These are phyloP conservation scores for Xestia rhomboidea DNA, from an alignment of 2,888 invertebrate genomes.

Conservation along the genomic window DNA sequence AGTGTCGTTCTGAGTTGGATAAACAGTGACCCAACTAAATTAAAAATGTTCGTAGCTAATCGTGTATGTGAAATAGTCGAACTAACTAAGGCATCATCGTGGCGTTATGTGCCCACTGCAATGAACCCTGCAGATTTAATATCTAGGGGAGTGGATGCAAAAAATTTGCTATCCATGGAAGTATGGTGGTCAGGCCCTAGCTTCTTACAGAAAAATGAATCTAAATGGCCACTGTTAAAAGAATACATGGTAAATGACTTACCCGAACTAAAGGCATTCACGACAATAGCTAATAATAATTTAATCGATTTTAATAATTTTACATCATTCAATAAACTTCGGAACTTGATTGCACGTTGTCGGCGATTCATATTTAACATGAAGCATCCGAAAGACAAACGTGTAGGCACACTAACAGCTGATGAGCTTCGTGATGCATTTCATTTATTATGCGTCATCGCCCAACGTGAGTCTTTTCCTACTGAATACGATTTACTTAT, in stretches of 20 bases:
- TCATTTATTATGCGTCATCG: no score
- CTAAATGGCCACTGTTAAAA: neutral
- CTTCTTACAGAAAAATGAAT: neutral
- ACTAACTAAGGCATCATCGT: slow-evolving; percentile 39
- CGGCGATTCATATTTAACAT: neutral
- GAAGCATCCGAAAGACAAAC: neutral
- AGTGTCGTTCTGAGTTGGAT: no score
- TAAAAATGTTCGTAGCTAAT: no score
- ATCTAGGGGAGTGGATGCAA: neutral
- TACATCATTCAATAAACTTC: neutral
- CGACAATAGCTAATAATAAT: neutral
- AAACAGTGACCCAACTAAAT: no score
- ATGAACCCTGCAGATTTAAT: neutral
- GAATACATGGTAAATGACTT: neutral
- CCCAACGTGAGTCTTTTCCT: no score
- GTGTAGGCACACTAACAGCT: no score
- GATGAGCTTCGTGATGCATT: no score
- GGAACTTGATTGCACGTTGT: no score
- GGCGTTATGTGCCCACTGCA: slow-evolving; percentile 65
- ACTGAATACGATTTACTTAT: no score
- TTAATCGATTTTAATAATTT: slow-evolving; percentile 2
- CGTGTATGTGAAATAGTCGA: no score
- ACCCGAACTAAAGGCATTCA: neutral
- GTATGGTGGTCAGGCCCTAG: neutral
- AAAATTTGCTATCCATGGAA: neutral